phyloP scores from a whole-genome alignment of 2,797 vertebrate genomes.

The Centropyge bicolor region DNA sequence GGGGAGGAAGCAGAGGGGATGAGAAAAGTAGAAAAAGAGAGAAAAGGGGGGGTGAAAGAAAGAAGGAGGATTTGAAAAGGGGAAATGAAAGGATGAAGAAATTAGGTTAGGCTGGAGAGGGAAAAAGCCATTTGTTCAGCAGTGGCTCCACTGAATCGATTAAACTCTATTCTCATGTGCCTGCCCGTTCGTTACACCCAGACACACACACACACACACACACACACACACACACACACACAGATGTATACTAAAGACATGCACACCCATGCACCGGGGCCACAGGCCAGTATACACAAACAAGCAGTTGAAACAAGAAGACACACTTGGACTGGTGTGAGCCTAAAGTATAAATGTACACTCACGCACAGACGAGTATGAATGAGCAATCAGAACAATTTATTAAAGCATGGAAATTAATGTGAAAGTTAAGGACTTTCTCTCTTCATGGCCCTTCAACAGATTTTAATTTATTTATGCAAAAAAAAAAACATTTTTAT shows the following conservation, averaged over 20 bases:
- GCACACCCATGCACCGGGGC: background rate
- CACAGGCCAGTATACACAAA: background rate
- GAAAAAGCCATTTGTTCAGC: slow-evolving; percentile 46
- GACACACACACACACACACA: slow-evolving; percentile 13
- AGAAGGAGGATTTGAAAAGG: slow-evolving; percentile 9
- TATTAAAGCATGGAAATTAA: background rate
- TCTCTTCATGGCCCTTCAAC: background rate
- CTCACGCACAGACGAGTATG: background rate
- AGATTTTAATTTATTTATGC: background rate
- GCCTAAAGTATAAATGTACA: background rate
- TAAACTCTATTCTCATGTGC: slow-evolving; percentile 26
- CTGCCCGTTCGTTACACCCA: background rate
- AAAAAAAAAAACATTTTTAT: background rate
- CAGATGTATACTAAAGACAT: background rate
- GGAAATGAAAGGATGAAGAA: slow-evolving; percentile 43
- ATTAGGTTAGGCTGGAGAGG: slow-evolving; percentile 38
- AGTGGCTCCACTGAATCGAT: slow-evolving; percentile 42
- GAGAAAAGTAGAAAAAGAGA: slow-evolving; percentile 10
- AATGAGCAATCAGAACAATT: background rate
- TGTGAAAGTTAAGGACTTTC: background rate
- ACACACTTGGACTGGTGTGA: background rate
- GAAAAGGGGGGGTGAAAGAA: background rate
- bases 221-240: slow-evolving; percentile 1
- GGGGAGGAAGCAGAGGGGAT: slow-evolving; percentile 5
- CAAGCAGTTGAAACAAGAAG: background rate